Conservation (phyloP, 2,888 invertebrate genomes). For the Drosophila fulvimacula region DNA sequence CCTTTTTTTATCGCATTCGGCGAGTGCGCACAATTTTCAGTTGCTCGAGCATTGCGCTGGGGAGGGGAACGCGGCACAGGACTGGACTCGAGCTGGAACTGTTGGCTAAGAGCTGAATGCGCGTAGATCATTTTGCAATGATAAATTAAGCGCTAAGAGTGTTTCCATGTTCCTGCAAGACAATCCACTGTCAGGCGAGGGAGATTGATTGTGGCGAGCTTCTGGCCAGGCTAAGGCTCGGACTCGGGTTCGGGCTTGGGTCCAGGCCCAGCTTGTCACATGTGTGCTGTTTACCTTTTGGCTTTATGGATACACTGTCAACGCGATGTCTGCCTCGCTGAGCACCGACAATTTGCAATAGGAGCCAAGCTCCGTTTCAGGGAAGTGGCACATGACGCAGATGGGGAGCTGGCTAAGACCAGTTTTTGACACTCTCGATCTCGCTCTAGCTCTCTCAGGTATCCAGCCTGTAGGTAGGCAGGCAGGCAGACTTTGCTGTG, state of each 20-base stretch:
- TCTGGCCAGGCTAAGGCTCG: conserved; percentile 21
- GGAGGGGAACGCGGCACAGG: conserved; percentile 5
- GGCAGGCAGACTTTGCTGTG: conserved; percentile 39
- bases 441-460: not conserved
- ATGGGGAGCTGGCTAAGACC: conserved; percentile 56
- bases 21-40: conserved; percentile 46
- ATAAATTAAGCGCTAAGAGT: conserved; percentile 85
- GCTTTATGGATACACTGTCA: conserved; percentile 71
- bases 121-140: conserved; percentile 82
- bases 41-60: conserved; percentile 29
- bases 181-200: conserved; percentile 82
- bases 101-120: conserved; percentile 38
- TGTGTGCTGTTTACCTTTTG: conserved; percentile 50
- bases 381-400: conserved; percentile 62
- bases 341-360: conserved; percentile 71
- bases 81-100: conserved; percentile 18
- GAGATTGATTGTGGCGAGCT: conserved; percentile 82
- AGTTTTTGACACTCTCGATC: conserved; percentile 64
- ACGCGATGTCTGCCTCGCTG: conserved; percentile 65
- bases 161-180: conserved; percentile 83
- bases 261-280: conserved; percentile 43
- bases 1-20: conserved; percentile 68
- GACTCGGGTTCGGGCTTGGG: conserved; percentile 9
- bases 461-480: conserved; percentile 5
- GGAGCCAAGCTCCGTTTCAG: conserved; percentile 54